Percentiles rank a stretch among this genome's conserved stretches.
These are phyloP conservation scores for Mnemiopsis leidyi DNA, from an alignment of 37 sponge, comb jelly and placozoan genomes.

Conservation along the genomic window DNA sequence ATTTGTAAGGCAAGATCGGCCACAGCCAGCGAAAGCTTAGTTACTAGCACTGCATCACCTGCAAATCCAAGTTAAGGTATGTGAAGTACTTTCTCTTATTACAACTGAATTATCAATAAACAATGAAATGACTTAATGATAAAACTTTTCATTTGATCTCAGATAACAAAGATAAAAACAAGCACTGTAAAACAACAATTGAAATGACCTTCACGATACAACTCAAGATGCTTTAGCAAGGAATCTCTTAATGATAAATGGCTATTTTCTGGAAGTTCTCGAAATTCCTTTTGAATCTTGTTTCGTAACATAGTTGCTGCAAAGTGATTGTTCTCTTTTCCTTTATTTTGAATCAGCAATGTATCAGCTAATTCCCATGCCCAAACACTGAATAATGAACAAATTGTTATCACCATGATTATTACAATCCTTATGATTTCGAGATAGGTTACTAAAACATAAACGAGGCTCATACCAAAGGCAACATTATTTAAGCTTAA, in stretches of 20 bases:
- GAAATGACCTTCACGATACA: neutral
- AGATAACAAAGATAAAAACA: neutral
- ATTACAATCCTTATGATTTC: no score
- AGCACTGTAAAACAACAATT: neutral
- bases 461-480: no score
- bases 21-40: conserved; percentile 81
- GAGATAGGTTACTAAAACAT: no score
- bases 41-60: conserved; percentile 35
- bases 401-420: no score
- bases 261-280: conserved; percentile 21
- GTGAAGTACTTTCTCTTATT: no score
- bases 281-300: conserved; percentile 45
- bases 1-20: conserved; percentile 91
- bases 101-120: no score
- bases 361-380: conserved; percentile 60
- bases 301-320: conserved; percentile 34
- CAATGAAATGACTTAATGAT: no score
- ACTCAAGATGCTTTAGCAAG: conserved; percentile 14
- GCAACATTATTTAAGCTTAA: no score
- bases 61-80: no score
- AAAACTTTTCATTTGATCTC: neutral
- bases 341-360: conserved; percentile 28
- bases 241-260: conserved; percentile 44
- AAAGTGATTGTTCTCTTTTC: conserved; percentile 15
- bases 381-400: conserved; percentile 55